Conservation (phyloP, 2,113 vertebrate species). For the Porphyrio hochstetteri region DNA sequence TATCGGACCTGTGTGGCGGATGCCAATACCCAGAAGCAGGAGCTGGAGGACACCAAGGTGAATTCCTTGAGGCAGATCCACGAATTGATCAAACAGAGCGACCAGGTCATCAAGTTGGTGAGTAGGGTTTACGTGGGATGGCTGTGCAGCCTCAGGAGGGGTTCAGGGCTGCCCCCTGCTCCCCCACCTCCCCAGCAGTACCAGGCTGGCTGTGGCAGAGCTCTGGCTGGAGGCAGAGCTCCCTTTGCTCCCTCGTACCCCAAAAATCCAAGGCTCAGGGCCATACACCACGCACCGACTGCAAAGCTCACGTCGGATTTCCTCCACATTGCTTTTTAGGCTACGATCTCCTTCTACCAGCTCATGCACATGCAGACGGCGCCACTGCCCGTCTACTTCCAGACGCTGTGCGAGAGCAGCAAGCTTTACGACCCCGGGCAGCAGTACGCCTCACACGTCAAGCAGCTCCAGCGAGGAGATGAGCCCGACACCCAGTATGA, state of each 20-base stretch:
- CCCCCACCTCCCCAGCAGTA: not conserved
- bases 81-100: slow-evolving; percentile 92
- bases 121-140: not conserved
- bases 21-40: slow-evolving; percentile 89
- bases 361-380: slow-evolving; percentile 96
- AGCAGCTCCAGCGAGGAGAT: slow-evolving; percentile 84
- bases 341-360: slow-evolving; percentile 97
- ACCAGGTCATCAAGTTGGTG: slow-evolving; percentile 92
- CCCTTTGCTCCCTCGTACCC: not conserved
- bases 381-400: slow-evolving; percentile 89
- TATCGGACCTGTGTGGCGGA: slow-evolving; percentile 92
- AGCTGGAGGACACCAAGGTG: slow-evolving; percentile 95
- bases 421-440: slow-evolving; percentile 94
- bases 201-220: not conserved
- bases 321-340: slow-evolving; percentile 50
- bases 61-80: slow-evolving; percentile 90
- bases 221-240: rapidly evolving
- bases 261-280: not conserved
- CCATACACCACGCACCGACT: not conserved
- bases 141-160: not conserved
- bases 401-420: slow-evolving; percentile 96
- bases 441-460: slow-evolving; percentile 89
- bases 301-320: rapidly evolving
- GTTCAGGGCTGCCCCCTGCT: not conserved
- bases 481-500: slow-evolving; percentile 83